Percentiles rank a stretch among this genome's conserved stretches.
phyloP scores from a whole-genome alignment of 2,888 invertebrate genomes.

The Zele albiditarsus region DNA sequence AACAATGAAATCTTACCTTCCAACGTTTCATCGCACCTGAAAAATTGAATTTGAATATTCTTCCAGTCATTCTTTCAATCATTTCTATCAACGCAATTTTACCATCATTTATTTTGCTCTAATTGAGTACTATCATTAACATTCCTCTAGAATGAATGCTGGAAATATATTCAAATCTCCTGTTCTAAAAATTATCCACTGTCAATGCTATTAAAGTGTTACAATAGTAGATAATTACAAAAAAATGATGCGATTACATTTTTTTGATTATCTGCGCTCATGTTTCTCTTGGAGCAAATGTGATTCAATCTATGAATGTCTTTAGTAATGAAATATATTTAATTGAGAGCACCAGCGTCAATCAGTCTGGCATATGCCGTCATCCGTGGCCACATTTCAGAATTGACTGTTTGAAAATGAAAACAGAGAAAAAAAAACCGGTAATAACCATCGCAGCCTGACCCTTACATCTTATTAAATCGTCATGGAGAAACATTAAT shows the following conservation, averaged over 20 bases:
- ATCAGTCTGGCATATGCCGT: constrained; percentile 73
- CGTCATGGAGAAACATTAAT: constrained; percentile 51
- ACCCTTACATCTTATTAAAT: constrained; percentile 69
- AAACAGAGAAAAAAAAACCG: constrained; percentile 32
- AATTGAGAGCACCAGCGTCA: constrained; percentile 62
- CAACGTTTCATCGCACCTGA: constrained; percentile 26
- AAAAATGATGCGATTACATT: not conserved
- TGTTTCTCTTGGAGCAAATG: not conserved
- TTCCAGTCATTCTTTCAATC: constrained; percentile 7
- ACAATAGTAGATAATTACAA: not conserved
- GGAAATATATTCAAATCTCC: constrained; percentile 26
- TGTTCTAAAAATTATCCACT: not conserved
- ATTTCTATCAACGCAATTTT: not conserved
- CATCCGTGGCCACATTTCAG: constrained; percentile 70
- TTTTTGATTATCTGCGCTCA: not conserved
- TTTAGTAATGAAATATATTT: not conserved
- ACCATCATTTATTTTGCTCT: not conserved
- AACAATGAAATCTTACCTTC: constrained; percentile 31
- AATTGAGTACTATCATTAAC: not conserved
- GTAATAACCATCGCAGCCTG: constrained; percentile 72
- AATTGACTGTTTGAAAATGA: constrained; percentile 57
- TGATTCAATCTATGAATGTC: not conserved
- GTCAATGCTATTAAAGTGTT: not conserved
- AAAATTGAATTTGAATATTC: constrained; percentile 23
- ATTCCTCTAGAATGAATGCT: not conserved